Base-by-base conservation (phyloP, 2,113 vertebrate species). In the Crotalus horridus region DNA sequence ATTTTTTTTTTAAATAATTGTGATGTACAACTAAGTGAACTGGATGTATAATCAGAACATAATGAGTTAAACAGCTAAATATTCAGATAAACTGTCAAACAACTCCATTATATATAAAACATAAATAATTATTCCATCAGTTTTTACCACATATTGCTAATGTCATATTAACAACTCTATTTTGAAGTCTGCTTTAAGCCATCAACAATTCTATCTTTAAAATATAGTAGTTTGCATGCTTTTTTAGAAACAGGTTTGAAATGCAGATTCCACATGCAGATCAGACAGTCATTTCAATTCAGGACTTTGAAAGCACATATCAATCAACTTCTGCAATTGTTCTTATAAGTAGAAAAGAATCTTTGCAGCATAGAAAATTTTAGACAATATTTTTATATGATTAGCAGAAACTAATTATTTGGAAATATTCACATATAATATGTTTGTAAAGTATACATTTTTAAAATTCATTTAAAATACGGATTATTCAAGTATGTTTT, bases 261-360 rank as follows among this genome's bases (percentile, higher is more conserved):
- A 97, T 95, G 95, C 95, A 97, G 96, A 96, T 96, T 87, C 94
- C 92, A 93, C 95, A 97, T 94, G 88, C 8, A 95, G 48, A 96
- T 96, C 96, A 94, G 96, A 90, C 93, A 20, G 93, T 96, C 91
- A 94, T 95, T 96, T 95, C 95, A 96, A 94, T 95, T 96, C 94
- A 88, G 20, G 93, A 96, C 95, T 97, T 96, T 96, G 96, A 97
- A 97, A 96, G 91, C 91, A 91, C 95, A 95, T 94, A 97, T 97
- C 96, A 96, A 96, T 96, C 96, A 95, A 94, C 95, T 97, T 96
- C 96, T 96, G 96, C 96, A 95, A 94, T 43, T 21, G 20, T 87
- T 94, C 96, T 95, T 92, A 93, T n/a, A 87, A 0, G 85, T 53
- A 87, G 92, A 91, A 94, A 93, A 96, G 89, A 95, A 95, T 95